phyloP scores from a whole-genome alignment of 2,888 invertebrate genomes.

The Mimumesa dahlbomi region DNA sequence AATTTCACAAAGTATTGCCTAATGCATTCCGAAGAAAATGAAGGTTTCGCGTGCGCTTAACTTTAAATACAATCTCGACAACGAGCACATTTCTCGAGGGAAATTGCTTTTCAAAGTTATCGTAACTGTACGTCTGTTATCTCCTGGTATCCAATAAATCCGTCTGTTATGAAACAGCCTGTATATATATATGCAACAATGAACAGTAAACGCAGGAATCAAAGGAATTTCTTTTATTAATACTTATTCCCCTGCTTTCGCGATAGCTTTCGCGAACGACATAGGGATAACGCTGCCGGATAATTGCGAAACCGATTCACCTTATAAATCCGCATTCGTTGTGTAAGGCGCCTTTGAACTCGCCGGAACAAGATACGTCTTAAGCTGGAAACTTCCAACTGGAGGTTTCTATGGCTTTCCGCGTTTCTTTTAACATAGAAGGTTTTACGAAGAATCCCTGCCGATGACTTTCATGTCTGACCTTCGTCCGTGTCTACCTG shows the following conservation, averaged over 20 bases:
- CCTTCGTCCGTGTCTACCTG: slow-evolving; percentile 21
- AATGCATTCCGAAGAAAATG: no score
- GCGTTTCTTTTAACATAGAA: slow-evolving; percentile 25
- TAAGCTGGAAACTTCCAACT: slow-evolving; percentile 30
- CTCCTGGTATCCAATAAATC: no score
- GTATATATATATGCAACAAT: background rate
- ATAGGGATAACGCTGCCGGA: background rate
- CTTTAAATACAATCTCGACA: no score
- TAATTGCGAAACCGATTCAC: slow-evolving; percentile 36
- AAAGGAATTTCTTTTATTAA: background rate
- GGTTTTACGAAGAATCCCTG: slow-evolving; percentile 35
- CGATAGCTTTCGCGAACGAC: background rate
- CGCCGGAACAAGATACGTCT: slow-evolving; percentile 34
- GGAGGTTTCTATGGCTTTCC: slow-evolving; percentile 32
- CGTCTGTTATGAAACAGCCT: no score
- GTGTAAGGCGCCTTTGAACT: slow-evolving; percentile 53
- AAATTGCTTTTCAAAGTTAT: no score
- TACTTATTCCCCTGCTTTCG: background rate
- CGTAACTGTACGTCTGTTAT: no score
- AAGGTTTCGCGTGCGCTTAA: no score
- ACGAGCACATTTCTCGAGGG: no score
- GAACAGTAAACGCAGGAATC: background rate
- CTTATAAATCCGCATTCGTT: slow-evolving; percentile 20
- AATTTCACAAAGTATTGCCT: no score
- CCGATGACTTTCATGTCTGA: slow-evolving; percentile 37